Conservation (phyloP, 2,113 vertebrate species). For the Morone chrysops region DNA sequence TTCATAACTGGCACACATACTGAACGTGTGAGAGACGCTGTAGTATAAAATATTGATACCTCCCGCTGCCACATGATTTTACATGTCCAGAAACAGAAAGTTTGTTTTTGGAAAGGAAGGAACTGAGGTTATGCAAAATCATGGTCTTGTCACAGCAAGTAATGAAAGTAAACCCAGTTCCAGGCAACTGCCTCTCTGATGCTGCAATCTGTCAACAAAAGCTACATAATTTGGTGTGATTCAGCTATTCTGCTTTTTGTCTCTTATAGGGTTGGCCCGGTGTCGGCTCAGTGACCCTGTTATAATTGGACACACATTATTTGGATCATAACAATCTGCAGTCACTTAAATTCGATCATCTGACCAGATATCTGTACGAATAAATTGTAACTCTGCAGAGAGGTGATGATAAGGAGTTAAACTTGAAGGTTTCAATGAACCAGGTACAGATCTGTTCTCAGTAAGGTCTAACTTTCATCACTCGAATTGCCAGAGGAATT, state of each 20-base stretch:
- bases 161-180: conserved; percentile 61
- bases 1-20: conserved; percentile 70
- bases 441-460: conserved; percentile 25
- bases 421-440: background rate
- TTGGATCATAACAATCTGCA: conserved; percentile 22
- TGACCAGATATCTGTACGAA: conserved; percentile 19
- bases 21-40: conserved; percentile 59
- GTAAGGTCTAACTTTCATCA: conserved; percentile 4
- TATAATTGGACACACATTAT: conserved; percentile 54
- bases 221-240: conserved; percentile 45
- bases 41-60: conserved; percentile 81
- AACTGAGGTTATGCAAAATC: conserved; percentile 65
- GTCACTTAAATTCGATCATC: conserved; percentile 13
- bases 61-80: conserved; percentile 77
- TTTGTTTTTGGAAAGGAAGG: conserved; percentile 57
- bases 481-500: conserved; percentile 32
- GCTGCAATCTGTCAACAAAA: conserved; percentile 50
- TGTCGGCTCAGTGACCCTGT: conserved; percentile 35
- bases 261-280: conserved; percentile 5
- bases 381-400: background rate
- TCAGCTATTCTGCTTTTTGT: conserved; percentile 25
- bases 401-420: background rate
- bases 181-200: conserved; percentile 39
- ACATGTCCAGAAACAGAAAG: conserved; percentile 71
- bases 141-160: conserved; percentile 73